phyloP scores from a whole-genome alignment of 2,113 vertebrate genomes.

The Atrichornis clamosus region DNA sequence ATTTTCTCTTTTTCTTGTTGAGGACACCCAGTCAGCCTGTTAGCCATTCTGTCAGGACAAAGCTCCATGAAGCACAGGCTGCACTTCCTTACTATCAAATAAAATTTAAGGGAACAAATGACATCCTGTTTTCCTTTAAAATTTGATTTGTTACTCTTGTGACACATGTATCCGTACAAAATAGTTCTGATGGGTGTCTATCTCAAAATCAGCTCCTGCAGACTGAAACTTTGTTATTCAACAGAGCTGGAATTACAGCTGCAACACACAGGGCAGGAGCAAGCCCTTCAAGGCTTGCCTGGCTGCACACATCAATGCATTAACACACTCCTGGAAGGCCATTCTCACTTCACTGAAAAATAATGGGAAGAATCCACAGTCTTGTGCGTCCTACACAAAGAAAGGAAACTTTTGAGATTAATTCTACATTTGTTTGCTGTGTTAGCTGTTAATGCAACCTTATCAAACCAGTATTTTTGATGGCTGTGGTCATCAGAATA shows the following conservation, averaged over 20 bases:
- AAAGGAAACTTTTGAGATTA: background rate
- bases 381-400: background rate
- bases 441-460: background rate
- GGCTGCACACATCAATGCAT: background rate
- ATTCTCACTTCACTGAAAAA: background rate
- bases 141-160: rapidly evolving
- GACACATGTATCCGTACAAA: background rate
- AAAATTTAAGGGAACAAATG: background rate
- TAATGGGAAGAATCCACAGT: background rate
- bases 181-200: background rate
- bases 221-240: background rate
- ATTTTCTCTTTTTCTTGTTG: background rate
- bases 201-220: background rate
- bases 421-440: background rate
- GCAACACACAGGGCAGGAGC: background rate
- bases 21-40: background rate
- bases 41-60: background rate
- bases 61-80: background rate
- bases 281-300: background rate
- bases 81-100: background rate
- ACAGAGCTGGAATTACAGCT: background rate
- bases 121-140: background rate
- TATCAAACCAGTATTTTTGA: background rate
- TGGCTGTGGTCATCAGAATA: too few species aligned
- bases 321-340: background rate